These are phyloP conservation scores for Neoitamus cyanurus DNA, from an alignment of 2,888 invertebrate species.

Conservation along the genomic window DNA sequence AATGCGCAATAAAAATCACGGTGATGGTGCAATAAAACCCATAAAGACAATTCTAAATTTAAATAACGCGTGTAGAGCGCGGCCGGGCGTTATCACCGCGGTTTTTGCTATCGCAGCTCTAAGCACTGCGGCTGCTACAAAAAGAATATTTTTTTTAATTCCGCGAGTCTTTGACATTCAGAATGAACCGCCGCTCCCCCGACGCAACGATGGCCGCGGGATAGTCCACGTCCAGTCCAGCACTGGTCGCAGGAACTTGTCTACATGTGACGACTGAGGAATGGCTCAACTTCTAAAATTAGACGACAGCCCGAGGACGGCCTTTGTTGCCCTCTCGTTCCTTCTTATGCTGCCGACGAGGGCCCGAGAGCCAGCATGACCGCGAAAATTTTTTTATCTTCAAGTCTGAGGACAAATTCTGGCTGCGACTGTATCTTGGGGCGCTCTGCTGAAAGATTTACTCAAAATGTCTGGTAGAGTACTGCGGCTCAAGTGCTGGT, in stretches of 20 bases:
- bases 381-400: constrained; percentile 2
- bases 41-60: constrained; percentile 64
- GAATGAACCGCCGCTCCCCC: not conserved
- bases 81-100: not conserved
- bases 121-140: not conserved
- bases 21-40: constrained; percentile 63
- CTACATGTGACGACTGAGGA: not conserved
- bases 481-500: not conserved
- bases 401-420: not conserved
- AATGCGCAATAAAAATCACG: constrained; percentile 54
- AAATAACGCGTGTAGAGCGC: constrained; percentile 57
- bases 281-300: constrained; percentile 32
- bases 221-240: not conserved
- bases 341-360: not conserved
- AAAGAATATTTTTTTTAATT: not conserved
- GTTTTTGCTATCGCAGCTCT: not conserved
- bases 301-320: not conserved
- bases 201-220: not conserved
- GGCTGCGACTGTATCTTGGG: not conserved
- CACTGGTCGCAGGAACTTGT: not conserved
- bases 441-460: not conserved
- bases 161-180: constrained; percentile 21
- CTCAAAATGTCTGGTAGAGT: not conserved
- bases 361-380: not conserved
- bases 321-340: not conserved